Evolutionary conservation across 2,888 invertebrate genomes (phyloP).

Genomic region (Oxycera nigricornis): DNA sequence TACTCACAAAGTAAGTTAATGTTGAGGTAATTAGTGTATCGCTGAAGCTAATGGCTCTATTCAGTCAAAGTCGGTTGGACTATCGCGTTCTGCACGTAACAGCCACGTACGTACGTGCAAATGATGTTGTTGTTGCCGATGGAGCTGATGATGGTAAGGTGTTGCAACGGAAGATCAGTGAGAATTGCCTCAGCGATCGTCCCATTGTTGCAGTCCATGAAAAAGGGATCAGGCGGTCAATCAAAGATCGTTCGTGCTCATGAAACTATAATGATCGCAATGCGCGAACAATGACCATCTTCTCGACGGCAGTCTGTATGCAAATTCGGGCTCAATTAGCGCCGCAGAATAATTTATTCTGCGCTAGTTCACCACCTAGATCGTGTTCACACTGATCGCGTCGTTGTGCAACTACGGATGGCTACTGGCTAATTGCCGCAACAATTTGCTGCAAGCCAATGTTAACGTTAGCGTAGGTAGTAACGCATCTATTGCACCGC

Average conservation of each 20-base stretch:
- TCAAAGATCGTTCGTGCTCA: background rate
- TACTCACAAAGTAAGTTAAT: background rate
- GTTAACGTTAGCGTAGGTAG: background rate
- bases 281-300: background rate
- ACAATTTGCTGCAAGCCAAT: background rate
- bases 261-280: background rate
- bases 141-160: background rate
- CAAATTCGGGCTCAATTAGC: constrained; percentile 14
- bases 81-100: background rate
- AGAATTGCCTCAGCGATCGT: background rate
- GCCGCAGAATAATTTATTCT: background rate
- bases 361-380: background rate
- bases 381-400: background rate
- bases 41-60: constrained; percentile 8
- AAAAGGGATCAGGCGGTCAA: background rate
- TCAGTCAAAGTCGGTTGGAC: background rate
- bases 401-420: background rate
- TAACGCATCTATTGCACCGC: background rate
- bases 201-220: background rate
- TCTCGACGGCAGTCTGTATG: background rate
- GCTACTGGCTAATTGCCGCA: background rate
- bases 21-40: constrained; percentile 20
- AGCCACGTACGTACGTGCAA: background rate
- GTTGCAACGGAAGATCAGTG: background rate
- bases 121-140: background rate